Evolutionary conservation across 2,888 invertebrate species (phyloP).

Genomic region (Trachelus tabidus): DNA sequence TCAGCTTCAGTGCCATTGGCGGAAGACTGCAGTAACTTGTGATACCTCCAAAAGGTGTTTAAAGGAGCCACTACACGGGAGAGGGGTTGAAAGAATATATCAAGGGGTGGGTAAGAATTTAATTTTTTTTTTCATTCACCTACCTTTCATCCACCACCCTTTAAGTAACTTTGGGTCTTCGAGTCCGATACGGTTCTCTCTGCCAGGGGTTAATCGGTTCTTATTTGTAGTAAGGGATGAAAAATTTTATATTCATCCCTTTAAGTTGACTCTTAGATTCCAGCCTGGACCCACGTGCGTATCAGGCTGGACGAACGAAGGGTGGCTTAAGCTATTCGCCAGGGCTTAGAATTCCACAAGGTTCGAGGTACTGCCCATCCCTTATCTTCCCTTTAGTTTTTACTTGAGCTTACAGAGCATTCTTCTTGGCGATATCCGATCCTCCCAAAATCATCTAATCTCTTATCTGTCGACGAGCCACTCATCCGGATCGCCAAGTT

Average conservation of each 20-base stretch:
- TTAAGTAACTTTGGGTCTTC: neutral
- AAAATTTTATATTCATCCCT: neutral
- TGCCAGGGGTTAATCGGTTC: neutral
- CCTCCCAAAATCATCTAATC: constrained; percentile 42
- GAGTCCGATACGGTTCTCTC: neutral
- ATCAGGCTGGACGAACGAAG: neutral
- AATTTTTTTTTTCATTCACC: neutral
- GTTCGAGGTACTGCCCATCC: neutral
- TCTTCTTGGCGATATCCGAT: constrained; percentile 42
- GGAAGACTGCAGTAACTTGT: constrained; percentile 4
- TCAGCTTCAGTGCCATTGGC: constrained; percentile 19
- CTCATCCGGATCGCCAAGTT: constrained; percentile 31
- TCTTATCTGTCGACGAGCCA: constrained; percentile 51
- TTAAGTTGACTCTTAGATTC: neutral
- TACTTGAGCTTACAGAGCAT: constrained; percentile 54
- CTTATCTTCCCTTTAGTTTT: neutral
- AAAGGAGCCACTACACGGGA: neutral
- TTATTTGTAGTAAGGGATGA: neutral
- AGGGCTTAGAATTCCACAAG: neutral
- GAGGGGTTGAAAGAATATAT: constrained; percentile 1
- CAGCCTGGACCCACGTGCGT: neutral
- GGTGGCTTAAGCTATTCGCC: neutral
- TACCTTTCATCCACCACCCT: neutral
- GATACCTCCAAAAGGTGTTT: constrained; percentile 8
- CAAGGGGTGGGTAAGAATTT: constrained; percentile 15